A percentile compares a stretch with the other conserved stretches of the same genome.
Conservation (phyloP, 2,797 vertebrate genomes). For the Sciaenops ocellatus region DNA sequence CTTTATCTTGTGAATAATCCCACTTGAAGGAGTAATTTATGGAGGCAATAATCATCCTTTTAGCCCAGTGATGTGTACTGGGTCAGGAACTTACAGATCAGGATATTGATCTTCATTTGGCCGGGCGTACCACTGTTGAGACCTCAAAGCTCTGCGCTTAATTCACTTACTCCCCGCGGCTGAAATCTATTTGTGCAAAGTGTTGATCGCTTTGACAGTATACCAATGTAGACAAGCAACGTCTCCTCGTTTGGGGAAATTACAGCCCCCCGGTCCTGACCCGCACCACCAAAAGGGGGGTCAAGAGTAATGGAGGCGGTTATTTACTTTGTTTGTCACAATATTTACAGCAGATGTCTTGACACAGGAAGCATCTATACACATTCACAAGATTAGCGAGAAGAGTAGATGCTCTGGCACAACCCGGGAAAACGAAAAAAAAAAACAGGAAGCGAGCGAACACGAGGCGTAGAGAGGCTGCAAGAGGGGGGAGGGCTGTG, state of each 20-base stretch:
- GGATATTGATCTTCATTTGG: slow-evolving; percentile 69
- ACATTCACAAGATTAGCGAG: slow-evolving; percentile 18
- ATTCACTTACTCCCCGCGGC: slow-evolving; percentile 45
- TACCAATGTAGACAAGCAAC: slow-evolving; percentile 37
- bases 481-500: slow-evolving; percentile 37
- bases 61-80: slow-evolving; percentile 29
- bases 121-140: slow-evolving; percentile 21
- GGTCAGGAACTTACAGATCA: slow-evolving; percentile 63
- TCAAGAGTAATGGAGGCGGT: slow-evolving; percentile 22
- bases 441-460: slow-evolving; percentile 68
- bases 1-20: slow-evolving; percentile 40
- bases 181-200: slow-evolving; percentile 61
- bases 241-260: slow-evolving; percentile 14
- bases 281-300: slow-evolving; percentile 1
- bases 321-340: slow-evolving; percentile 38
- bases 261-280: slow-evolving; percentile 7
- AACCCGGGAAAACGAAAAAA: slow-evolving; percentile 7
- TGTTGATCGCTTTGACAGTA: slow-evolving; percentile 50
- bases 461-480: slow-evolving; percentile 36
- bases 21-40: slow-evolving; percentile 42
- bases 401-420: slow-evolving; percentile 35
- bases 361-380: slow-evolving; percentile 33
- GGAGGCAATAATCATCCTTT: slow-evolving; percentile 40
- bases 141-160: slow-evolving; percentile 29
- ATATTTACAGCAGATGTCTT: slow-evolving; percentile 51